Evolutionary conservation across 2,888 invertebrate genomes (phyloP), one percentile per base, ranked within the genome.

Genomic region (Eupithecia abbreviata): DNA sequence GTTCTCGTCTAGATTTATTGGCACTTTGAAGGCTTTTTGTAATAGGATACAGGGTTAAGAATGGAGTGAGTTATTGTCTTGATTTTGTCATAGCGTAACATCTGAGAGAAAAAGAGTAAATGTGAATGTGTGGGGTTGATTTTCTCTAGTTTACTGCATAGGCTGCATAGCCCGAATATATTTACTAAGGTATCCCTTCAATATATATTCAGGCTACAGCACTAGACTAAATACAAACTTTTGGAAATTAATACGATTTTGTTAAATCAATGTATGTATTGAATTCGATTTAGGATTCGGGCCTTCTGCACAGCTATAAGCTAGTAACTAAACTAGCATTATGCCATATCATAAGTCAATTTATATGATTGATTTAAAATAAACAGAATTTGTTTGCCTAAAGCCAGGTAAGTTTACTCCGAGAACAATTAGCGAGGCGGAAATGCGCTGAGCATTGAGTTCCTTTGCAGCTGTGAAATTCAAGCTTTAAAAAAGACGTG

Each of bases 391-490:
- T 10, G 4, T 30, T 58, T 62, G 30, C 58, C 74, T 47, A 55
- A 51, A 73, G 67, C 73, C 42, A 74, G 70, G 9, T 73, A 41
- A 67, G 41, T 67, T 67, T 49, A 51, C 73, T 73, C 67, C 51
- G 67, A 67, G 47, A 42, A 45, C 68, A 58, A 62, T 62, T 62
- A 43, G 43, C 43, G 71, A 51, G 41, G 47, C 51, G 51, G 71
- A 71, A 75, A 75, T 75, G 75, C 66, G 66, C 71, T 42, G 74
- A 58, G 62, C 70, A 70, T 71, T 65, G 51, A 71, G 49, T 75
- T 75, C 51, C 66, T 71, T 73, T 76, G 70, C 73, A 70, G 70
- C 70, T 73, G 43, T 65, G 70, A 69, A 70, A 70, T 51, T 73
- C 13, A 47, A 71, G 72, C 71, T 71, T 71, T 43, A 45, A 41